Base-by-base conservation (phyloP, 1,140 invertebrate species). In the Habropoda laboriosa region DNA sequence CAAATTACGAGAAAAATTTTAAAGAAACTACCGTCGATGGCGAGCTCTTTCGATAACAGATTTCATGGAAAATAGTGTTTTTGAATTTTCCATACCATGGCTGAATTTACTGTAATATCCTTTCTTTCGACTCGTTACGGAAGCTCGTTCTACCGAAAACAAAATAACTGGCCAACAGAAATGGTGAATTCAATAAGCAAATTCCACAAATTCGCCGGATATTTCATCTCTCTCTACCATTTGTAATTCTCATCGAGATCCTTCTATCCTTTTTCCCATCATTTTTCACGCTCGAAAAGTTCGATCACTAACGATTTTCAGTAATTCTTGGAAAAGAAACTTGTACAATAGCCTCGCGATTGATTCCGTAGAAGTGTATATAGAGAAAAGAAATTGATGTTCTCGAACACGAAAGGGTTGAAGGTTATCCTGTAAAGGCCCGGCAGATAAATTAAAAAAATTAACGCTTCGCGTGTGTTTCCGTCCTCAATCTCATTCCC, bases 361-460 rank as follows among this genome's bases (percentile, higher is more conserved):
- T 68, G 47, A 68, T 68, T 18, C 3, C 32, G 35, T 10, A 21
- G 2, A 24, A 68, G 10, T 35, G n/a, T 51, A 4, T 35, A 12
- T 4, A 24, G 1, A 10, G 21, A 51, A n/a, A n/a, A n/a, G n/a
- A n/a, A n/a, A 51, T 38, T 51, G 47, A 68, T n/a, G 32, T 21
- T 3, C 47, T 35, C 2, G 30, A 67, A 7, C n/a, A 67, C 64
- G 45, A 51, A 51, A 6, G 3, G 10, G 12, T 51, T 10, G 45
- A 51, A 67, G 21, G 30, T 30, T 12, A 1, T 27, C 12, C 27
- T 12, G 6, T 40, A 40, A n/a, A n/a, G n/a, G n/a, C 60, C 4
- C n/a, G 2, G 45, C 12, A n/a, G 42, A 66, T 66, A 66, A 66
- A 66, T 66, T 30, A n/a, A 32, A 49, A 66, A 47, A 49, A 32